Evolutionary conservation across 2,888 invertebrate species (phyloP), one percentile per base, ranked within the genome.

Genomic region (Hyppa rectilinea): DNA sequence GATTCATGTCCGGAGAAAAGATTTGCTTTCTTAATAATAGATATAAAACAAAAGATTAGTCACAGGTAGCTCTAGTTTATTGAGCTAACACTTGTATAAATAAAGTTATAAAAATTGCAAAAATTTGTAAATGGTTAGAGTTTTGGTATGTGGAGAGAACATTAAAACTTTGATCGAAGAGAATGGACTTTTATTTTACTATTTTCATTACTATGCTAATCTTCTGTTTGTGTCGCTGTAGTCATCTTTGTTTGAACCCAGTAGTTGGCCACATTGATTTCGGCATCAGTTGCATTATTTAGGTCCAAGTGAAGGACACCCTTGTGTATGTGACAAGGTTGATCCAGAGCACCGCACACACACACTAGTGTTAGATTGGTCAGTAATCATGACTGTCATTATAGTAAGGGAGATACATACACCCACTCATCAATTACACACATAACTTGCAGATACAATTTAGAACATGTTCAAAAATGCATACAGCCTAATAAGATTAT

Each of bases 41-140:
- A 88, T 90, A 89, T 89, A 89, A 91, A 87, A 90, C 82, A 83
- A 87, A 92, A 88, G 50, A 85, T 92, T 94, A 94, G 95, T 95
- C 94, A 94, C 91, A 87, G 88, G 87, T 89, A 88, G 94, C 95
- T 95, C 93, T 86, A 93, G 90, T 87, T 87, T 87, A 89, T 85
- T 80, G 94, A 93, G 95, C 92, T 92, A 90, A 90, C 89, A 92
- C n/a, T 90, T 95, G 92, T 94, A 94, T 92, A 92, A 85, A 92
- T 92, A 94, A 93, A 92, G 91, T 86, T 85, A 92, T 92, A 94
- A 95, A 95, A 95, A 94, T 92, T 92, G 92, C 87, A 93, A 95
- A 95, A 94, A 90, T 49, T 85, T 90, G 86, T 89, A 92, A 92
- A 93, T 86, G 93, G 88, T 94, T 93, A 82, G 87, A 91, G 94